These are phyloP conservation scores for Numenius arquata DNA, from an alignment of 2,113 vertebrate species.

Conservation along the genomic window DNA sequence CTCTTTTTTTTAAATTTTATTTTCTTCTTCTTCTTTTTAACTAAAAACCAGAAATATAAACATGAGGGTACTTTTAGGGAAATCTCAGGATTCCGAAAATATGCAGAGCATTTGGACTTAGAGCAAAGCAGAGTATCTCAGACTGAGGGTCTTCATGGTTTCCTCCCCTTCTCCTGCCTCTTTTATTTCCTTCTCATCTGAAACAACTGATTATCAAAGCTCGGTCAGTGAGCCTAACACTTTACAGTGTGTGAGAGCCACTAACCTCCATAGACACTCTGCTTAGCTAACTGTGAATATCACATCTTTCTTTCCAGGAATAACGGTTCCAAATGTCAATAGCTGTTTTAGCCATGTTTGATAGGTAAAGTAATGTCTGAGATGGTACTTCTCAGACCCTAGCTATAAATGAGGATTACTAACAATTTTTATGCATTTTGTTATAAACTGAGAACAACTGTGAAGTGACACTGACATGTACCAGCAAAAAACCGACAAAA, in stretches of 20 bases:
- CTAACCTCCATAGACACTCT: not conserved
- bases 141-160: not conserved
- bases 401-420: constrained; percentile 64
- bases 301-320: constrained; percentile 41
- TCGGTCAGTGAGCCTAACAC: not conserved
- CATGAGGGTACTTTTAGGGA: not conserved
- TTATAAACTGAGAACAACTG: constrained; percentile 56
- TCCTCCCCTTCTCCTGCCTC: not conserved
- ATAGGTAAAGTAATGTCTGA: constrained; percentile 54
- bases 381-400: constrained; percentile 34
- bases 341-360: constrained; percentile 57
- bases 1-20: not conserved
- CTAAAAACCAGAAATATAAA: not conserved
- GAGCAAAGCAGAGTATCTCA: not conserved
- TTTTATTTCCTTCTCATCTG: not conserved
- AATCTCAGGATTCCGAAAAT: constrained; percentile 27
- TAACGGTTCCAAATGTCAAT: constrained; percentile 53
- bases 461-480: constrained; percentile 63
- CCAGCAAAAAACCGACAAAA: constrained; percentile 1
- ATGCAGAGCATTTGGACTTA: constrained; percentile 2
- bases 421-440: constrained; percentile 52
- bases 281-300: constrained; percentile 23
- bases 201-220: constrained; percentile 41
- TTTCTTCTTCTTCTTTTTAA: not conserved
- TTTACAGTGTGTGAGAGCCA: not conserved